Conservation (phyloP, 2,113 vertebrate genomes). For the Phyllostomus hastatus region DNA sequence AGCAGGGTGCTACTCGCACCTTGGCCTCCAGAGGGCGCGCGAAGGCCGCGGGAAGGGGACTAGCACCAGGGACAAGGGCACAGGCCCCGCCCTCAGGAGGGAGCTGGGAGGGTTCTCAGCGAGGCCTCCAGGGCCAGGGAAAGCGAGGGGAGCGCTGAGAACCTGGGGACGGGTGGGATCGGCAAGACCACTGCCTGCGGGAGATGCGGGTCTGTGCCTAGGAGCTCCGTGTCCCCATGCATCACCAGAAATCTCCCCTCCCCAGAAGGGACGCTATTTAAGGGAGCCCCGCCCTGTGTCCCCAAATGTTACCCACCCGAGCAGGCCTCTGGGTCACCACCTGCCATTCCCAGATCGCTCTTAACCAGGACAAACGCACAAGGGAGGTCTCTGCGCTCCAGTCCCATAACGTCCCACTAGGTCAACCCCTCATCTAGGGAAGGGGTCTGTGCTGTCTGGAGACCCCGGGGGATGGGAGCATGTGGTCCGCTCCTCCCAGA, state of each 20-base stretch:
- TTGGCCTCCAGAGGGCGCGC: not conserved
- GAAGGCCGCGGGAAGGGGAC: not conserved
- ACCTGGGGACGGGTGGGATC: not conserved
- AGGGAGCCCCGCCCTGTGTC: not conserved
- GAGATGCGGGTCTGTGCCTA: not conserved
- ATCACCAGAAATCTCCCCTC: no score
- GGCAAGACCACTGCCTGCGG: no score
- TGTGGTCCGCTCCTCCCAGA: not conserved
- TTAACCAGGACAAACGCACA: no score
- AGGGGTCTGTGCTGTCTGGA: not conserved
- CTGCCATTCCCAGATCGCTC: not conserved
- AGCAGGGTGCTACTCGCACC: not conserved
- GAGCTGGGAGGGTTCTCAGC: accelerated
- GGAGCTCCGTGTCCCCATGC: not conserved
- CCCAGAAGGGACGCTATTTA: not conserved
- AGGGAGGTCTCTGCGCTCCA: not conserved
- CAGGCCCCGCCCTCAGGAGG: no score
- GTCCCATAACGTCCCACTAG: not conserved
- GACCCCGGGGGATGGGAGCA: not conserved
- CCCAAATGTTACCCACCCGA: not conserved
- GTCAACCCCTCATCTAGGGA: not conserved
- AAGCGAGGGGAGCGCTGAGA: no score
- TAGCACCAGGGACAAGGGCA: not conserved
- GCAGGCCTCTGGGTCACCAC: not conserved
- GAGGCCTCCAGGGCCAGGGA: no score